These are phyloP conservation scores for Andrena fulva DNA, from an alignment of 2,888 invertebrate genomes.

Conservation along the genomic window DNA sequence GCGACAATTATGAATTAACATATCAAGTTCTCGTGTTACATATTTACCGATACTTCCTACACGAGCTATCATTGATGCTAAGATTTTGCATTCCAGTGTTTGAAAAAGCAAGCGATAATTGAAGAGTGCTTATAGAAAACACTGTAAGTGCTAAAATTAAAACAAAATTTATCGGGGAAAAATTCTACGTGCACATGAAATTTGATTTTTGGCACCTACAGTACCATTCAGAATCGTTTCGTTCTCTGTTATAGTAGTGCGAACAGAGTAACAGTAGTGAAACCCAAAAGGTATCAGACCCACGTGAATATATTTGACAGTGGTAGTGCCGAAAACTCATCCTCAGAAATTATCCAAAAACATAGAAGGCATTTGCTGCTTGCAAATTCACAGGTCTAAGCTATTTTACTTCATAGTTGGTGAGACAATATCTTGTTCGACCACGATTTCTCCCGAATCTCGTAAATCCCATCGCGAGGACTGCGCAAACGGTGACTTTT, in stretches of 20 bases:
- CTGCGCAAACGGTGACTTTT: constrained; percentile 51
- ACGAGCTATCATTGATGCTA: too few relatives aligned
- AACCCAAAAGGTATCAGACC: not conserved
- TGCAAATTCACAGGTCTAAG: not conserved
- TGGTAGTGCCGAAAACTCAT: not conserved
- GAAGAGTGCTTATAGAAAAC: too few relatives aligned
- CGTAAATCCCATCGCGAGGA: constrained; percentile 34
- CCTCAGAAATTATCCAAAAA: not conserved
- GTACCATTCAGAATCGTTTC: not conserved
- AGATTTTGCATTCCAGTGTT: too few relatives aligned
- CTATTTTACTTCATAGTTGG: not conserved
- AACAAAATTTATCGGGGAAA: too few relatives aligned
- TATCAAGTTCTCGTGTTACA: too few relatives aligned
- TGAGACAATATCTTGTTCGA: not conserved
- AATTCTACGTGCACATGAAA: too few relatives aligned
- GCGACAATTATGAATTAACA: too few relatives aligned
- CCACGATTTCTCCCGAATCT: constrained; percentile 28
- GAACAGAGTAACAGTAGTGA: not conserved
- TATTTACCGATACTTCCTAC: too few relatives aligned
- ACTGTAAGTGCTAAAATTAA: too few relatives aligned
- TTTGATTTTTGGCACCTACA: too few relatives aligned
- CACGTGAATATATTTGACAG: not conserved
- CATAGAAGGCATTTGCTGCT: not conserved
- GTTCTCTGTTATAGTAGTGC: not conserved
- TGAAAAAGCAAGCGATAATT: not conserved